Percentiles rank a stretch among this genome's conserved stretches.
Evolutionary conservation across 2,888 invertebrate genomes (phyloP).

Genomic region (Nipponacmea schrenckii): DNA sequence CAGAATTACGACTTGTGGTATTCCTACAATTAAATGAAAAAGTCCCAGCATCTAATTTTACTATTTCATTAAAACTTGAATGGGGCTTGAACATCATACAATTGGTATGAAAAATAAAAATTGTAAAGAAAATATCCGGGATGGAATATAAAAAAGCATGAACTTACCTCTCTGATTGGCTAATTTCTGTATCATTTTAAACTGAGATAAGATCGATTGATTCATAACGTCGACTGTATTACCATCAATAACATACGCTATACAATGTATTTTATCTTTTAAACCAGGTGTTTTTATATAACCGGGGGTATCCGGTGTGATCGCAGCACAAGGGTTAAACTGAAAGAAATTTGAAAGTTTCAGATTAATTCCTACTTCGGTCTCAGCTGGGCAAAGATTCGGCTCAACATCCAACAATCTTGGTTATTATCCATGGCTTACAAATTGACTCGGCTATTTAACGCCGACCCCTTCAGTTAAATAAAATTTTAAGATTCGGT

Average conservation of each 20-base stretch:
- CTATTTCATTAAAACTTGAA: neutral
- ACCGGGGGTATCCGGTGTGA: slow-evolving; percentile 31
- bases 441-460: too few relatives aligned
- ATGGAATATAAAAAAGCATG: too few relatives aligned
- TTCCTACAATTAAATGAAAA: slow-evolving; percentile 26
- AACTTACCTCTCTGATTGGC: slow-evolving; percentile 39
- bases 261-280: slow-evolving; percentile 43
- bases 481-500: too few relatives aligned
- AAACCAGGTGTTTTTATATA: slow-evolving; percentile 36
- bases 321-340: slow-evolving; percentile 33
- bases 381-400: too few relatives aligned
- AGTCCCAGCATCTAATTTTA: too few relatives aligned
- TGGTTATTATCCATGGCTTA: too few relatives aligned
- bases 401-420: too few relatives aligned
- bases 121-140: too few relatives aligned
- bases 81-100: too few relatives aligned
- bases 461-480: too few relatives aligned
- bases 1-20: slow-evolving; percentile 40
- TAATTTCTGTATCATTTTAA: slow-evolving; percentile 33
- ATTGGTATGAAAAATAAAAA: too few relatives aligned
- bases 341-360: slow-evolving; percentile 9
- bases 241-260: slow-evolving; percentile 43
- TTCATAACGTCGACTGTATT: slow-evolving; percentile 32
- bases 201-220: slow-evolving; percentile 38
- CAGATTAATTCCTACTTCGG: too few relatives aligned